These are phyloP conservation scores for Onychostoma macrolepis DNA, from an alignment of 2,113 vertebrate genomes.

Conservation along the genomic window DNA sequence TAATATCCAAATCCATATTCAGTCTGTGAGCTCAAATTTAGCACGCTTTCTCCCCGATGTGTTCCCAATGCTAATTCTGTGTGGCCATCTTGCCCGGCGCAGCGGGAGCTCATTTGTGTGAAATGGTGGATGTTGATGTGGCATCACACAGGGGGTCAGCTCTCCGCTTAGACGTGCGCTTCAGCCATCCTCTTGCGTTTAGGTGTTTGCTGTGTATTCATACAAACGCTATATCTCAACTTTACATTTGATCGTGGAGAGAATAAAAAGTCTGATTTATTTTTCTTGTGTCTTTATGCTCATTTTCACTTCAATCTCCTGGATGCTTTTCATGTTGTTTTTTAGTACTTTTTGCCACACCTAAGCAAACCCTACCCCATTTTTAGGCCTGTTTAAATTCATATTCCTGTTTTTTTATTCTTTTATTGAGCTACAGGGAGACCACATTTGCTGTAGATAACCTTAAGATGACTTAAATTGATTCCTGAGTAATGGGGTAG, in stretches of 20 bases:
- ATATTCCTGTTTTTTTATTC: neutral
- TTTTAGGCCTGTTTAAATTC: neutral
- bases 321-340: neutral
- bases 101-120: constrained; percentile 71
- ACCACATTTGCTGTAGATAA: neutral
- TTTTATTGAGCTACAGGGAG: neutral
- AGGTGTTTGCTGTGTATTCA: constrained; percentile 75
- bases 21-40: constrained; percentile 74
- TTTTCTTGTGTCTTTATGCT: constrained; percentile 63
- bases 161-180: constrained; percentile 60
- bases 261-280: constrained; percentile 32
- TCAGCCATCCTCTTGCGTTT: constrained; percentile 43
- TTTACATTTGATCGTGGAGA: constrained; percentile 57
- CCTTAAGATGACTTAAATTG: neutral
- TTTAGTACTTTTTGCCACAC: neutral
- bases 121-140: constrained; percentile 74
- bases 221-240: constrained; percentile 65
- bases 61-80: constrained; percentile 72
- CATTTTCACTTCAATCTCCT: neutral
- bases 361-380: neutral
- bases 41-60: constrained; percentile 66
- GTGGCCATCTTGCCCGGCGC: constrained; percentile 60
- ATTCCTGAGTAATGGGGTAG: neutral
- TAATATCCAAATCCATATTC: constrained; percentile 83
- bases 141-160: constrained; percentile 74